phyloP scores from a whole-genome alignment of 2,797 vertebrate genomes.

The Cheirogaleus major region DNA sequence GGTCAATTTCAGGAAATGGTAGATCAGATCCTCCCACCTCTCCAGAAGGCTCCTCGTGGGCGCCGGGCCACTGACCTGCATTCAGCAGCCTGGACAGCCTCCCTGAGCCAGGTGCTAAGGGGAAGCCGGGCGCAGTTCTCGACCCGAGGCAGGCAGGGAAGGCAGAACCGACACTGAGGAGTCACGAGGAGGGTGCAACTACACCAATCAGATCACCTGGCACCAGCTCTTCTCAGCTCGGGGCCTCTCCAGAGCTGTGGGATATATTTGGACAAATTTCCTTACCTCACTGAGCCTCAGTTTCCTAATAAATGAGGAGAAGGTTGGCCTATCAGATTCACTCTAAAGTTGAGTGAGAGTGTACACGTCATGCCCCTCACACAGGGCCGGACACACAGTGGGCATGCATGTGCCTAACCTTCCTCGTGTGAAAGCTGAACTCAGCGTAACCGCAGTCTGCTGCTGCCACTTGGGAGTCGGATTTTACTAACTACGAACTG shows the following conservation, averaged over 20 bases:
- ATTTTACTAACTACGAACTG: slow-evolving; percentile 50
- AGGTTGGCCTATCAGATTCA: background rate
- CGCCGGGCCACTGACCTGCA: background rate
- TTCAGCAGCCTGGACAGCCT: background rate
- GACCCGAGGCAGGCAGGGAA: background rate
- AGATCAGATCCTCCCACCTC: background rate
- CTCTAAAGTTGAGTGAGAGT: background rate
- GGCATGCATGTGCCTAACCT: background rate
- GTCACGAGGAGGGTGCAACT: background rate
- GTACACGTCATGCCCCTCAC: too few relatives aligned
- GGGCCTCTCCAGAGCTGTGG: background rate
- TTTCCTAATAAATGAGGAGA: background rate
- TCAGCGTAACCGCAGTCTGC: background rate
- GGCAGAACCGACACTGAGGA: background rate
- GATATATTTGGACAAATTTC: background rate
- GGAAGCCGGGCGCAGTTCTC: background rate
- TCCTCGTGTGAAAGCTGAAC: background rate
- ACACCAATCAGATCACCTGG: background rate
- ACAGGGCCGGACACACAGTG: background rate
- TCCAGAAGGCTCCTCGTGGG: background rate
- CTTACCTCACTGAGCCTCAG: background rate
- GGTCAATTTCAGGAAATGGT: background rate
- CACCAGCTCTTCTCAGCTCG: background rate
- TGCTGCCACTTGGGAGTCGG: background rate
- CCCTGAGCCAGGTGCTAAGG: background rate